Base-by-base conservation (phyloP, 2,113 vertebrate species). In the Herpetotheres cachinnans region DNA sequence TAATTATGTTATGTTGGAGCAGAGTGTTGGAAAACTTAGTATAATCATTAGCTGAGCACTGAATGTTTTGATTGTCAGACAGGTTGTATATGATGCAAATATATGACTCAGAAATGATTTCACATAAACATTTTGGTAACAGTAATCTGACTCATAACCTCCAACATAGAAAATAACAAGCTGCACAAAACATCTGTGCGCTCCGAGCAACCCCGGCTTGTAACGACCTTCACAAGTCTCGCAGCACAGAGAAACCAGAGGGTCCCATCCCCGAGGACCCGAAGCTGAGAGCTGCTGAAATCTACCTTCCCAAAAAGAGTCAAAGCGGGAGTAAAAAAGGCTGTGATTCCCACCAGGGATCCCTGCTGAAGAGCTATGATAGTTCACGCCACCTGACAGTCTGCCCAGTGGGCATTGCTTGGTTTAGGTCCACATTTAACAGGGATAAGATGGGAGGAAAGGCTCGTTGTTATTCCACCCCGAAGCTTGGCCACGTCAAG, bases 91-190 rank as follows among this genome's bases (percentile, higher is more conserved):
- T 98, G 98, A 98, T 98, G 98, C 98, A 98, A 98, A 98, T 97
- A 98, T 98, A 98, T 98, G 98, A 98, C 97, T 98, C 98, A 98
- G 98, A 98, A 98, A 98, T 98, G 98, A 98, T 98, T 98, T 98
- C 98, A 98, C 98, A 98, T 98, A 98, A 98, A 98, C 97, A 98
- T 98, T 98, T 98, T 97, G 97, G 97, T 96, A 98, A 98, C 97
- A 98, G 97, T 91, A 96, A 98, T 98, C 98, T 98, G 98, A 98
- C 98, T 98, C 98, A 98, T 98, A 98, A 97, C 94, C 98, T 98
- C 98, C 98, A 98, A 97, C 94, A 97, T 9, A 95, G 96, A 97
- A 97, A 98, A 98, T 98, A 98, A 98, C 98, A 98, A 96, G 97
- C 96, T 97, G 97, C 98, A 96, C 97, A 97, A 98, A 98, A 98